Percentiles rank a stretch among this genome's conserved stretches.
Conservation (phyloP, 1,140 invertebrate genomes). For the Carposina sasakii region DNA sequence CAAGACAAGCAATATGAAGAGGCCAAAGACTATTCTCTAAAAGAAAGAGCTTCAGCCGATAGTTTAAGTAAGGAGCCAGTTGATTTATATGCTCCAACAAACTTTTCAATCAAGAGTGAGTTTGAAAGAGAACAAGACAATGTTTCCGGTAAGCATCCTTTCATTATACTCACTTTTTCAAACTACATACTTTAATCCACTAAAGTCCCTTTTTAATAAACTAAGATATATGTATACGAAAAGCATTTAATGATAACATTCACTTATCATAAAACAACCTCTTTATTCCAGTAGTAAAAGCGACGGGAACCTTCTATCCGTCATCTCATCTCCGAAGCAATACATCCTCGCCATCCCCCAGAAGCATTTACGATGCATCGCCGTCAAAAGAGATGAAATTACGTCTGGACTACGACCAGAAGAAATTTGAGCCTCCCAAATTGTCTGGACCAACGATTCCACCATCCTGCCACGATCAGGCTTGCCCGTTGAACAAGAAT, state of each 20-base stretch:
- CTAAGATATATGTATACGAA: no score
- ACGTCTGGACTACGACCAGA: constrained; percentile 50
- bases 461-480: constrained; percentile 57
- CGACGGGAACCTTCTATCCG: constrained; percentile 94
- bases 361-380: constrained; percentile 60
- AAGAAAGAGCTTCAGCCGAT: constrained; percentile 58
- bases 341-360: constrained; percentile 48
- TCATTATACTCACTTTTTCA: constrained; percentile 16
- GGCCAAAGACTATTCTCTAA: constrained; percentile 69
- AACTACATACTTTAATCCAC: constrained; percentile 3
- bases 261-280: constrained; percentile 21
- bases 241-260: no score
- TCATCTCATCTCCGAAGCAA: constrained; percentile 81
- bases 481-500: constrained; percentile 59
- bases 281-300: constrained; percentile 90
- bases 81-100: constrained; percentile 53
- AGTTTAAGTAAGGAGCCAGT: constrained; percentile 46
- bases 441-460: constrained; percentile 52
- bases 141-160: constrained; percentile 58
- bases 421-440: constrained; percentile 49
- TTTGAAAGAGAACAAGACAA: constrained; percentile 63
- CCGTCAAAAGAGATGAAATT: constrained; percentile 57
- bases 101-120: constrained; percentile 67
- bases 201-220: no score
- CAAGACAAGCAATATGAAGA: constrained; percentile 62